Evolutionary conservation across 2,113 vertebrate species (phyloP).

Genomic region (Pedetes capensis): DNA sequence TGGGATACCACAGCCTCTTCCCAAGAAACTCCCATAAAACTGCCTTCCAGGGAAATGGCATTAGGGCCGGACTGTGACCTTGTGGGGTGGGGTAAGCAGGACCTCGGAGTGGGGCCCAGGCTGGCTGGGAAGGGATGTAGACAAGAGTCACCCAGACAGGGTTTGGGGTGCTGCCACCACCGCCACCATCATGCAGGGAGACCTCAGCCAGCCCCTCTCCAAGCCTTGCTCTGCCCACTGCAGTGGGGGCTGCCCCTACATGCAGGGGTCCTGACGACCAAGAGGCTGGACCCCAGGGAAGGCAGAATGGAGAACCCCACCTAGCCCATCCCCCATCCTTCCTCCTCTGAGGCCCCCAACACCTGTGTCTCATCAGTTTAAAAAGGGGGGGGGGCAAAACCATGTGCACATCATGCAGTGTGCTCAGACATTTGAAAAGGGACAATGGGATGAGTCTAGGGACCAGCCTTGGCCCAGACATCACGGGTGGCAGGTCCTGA

Average conservation of each 20-base stretch:
- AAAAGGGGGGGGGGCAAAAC: neutral
- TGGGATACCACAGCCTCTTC: rapidly evolving
- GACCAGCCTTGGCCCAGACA: neutral
- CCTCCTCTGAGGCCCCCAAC: neutral
- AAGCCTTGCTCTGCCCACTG: neutral
- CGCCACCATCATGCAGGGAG: rapidly evolving
- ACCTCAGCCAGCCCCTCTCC: neutral
- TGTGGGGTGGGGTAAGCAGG: rapidly evolving
- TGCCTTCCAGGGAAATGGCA: too few relatives aligned
- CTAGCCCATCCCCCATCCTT: too few relatives aligned
- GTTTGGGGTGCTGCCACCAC: neutral
- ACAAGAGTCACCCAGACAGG: too few relatives aligned
- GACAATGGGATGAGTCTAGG: neutral
- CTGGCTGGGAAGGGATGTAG: rapidly evolving
- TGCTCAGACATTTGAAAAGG: neutral
- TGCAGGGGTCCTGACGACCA: neutral
- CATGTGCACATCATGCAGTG: neutral
- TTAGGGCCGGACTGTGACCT: neutral
- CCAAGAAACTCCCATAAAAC: too few relatives aligned
- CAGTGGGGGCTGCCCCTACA: neutral
- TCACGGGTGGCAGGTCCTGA: conserved; percentile 32
- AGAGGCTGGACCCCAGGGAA: neutral
- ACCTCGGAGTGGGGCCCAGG: neutral
- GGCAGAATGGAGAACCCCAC: neutral
- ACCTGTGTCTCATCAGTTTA: neutral